Percentiles rank a stretch among this genome's conserved stretches.
phyloP scores from a whole-genome alignment of 2,113 vertebrate species.

The Zosterops lateralis region DNA sequence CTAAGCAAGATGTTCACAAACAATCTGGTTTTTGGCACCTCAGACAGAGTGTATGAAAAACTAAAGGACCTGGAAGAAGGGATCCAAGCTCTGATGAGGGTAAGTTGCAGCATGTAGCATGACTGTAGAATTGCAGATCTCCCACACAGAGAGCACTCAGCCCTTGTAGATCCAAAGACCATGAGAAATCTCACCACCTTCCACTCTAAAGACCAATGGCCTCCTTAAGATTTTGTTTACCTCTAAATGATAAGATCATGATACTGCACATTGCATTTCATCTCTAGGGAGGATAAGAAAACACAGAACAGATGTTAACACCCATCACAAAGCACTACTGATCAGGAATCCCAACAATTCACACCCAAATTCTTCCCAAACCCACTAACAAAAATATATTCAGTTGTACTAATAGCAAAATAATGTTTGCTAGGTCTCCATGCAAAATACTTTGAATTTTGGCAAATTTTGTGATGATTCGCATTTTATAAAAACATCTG shows the following conservation, averaged over 20 bases:
- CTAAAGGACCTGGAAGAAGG: constrained; percentile 84
- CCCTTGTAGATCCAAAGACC: background rate
- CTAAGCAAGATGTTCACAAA: constrained; percentile 79
- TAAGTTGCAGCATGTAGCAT: constrained; percentile 39
- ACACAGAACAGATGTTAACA: background rate
- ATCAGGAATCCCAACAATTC: background rate
- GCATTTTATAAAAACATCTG: accelerated
- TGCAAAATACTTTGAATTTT: background rate
- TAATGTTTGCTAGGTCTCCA: background rate
- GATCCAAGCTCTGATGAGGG: constrained; percentile 82
- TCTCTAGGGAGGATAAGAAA: background rate
- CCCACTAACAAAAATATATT: background rate
- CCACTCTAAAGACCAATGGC: background rate
- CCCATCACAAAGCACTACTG: background rate
- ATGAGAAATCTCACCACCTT: background rate
- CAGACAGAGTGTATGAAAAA: constrained; percentile 81
- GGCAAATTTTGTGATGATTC: background rate
- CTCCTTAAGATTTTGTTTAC: background rate
- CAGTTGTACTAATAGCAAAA: background rate
- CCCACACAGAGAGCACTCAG: too few species aligned
- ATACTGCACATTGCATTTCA: background rate
- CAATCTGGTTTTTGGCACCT: constrained; percentile 77
- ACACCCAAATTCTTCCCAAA: background rate
- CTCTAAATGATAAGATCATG: background rate
- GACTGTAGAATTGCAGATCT: background rate